A percentile compares a stretch with the other conserved stretches of the same genome.
Conservation (phyloP, 1,140 invertebrate species). For the Ceratina japonica region DNA sequence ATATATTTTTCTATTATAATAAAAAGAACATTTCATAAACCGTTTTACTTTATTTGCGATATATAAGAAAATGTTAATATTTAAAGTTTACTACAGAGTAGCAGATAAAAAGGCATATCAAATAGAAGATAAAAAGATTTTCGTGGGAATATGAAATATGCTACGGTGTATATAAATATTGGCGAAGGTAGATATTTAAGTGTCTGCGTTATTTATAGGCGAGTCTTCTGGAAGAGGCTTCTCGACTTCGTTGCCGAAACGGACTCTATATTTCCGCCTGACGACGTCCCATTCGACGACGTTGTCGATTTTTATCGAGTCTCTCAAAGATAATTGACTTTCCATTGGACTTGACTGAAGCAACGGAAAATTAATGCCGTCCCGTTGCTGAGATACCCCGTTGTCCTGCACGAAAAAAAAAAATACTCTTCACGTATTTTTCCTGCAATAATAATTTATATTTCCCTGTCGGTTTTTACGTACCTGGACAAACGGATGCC, state of each 20-base stretch:
- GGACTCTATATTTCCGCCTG: slow-evolving; percentile 89
- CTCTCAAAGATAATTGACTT: slow-evolving; percentile 88
- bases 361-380: slow-evolving; percentile 62
- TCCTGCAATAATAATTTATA: not conserved
- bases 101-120: slow-evolving; percentile 23
- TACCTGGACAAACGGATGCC: slow-evolving; percentile 53
- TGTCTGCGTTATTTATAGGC: slow-evolving; percentile 11
- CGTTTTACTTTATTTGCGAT: not conserved
- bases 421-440: not conserved
- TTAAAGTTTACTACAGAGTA: not conserved
- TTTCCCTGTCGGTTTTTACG: slow-evolving; percentile 15
- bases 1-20: slow-evolving; percentile 13
- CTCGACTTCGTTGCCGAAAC: slow-evolving; percentile 85
- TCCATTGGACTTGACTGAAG: slow-evolving; percentile 86
- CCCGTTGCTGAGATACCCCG: slow-evolving; percentile 59
- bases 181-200: slow-evolving; percentile 10
- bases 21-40: not conserved
- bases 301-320: slow-evolving; percentile 87
- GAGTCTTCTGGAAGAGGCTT: slow-evolving; percentile 79
- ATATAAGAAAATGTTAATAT: not conserved
- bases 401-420: slow-evolving; percentile 56
- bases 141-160: not conserved
- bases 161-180: slow-evolving; percentile 1
- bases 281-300: slow-evolving; percentile 94
- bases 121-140: slow-evolving; percentile 25